phyloP scores from a whole-genome alignment of 2,113 vertebrate species.

The Jaculus jaculus region DNA sequence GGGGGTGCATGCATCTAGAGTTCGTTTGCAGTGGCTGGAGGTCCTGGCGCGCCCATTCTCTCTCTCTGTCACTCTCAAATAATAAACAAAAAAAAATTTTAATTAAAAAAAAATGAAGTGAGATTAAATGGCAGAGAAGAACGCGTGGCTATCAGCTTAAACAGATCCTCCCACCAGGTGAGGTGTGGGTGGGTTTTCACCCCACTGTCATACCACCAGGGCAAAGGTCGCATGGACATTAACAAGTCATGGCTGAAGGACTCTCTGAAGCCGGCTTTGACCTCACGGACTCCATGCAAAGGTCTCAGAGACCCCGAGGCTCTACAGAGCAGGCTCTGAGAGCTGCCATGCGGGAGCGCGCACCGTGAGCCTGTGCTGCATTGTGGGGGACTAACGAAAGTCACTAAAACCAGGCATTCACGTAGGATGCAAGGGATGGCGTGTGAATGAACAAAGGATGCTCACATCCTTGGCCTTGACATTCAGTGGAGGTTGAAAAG shows the following conservation, averaged over 20 bases:
- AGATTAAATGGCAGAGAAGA: background rate
- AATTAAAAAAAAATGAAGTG: background rate
- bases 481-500: background rate
- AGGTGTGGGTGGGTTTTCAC: background rate
- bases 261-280: background rate
- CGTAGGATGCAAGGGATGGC: background rate
- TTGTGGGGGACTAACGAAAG: accelerated
- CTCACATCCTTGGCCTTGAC: background rate
- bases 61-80: too few relatives aligned
- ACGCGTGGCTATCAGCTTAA: accelerated
- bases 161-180: background rate
- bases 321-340: background rate
- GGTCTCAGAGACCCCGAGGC: background rate
- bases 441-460: background rate
- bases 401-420: accelerated
- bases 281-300: background rate
- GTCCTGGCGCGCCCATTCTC: too few relatives aligned
- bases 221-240: background rate
- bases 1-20: too few relatives aligned
- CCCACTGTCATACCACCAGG: accelerated
- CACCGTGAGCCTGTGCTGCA: background rate
- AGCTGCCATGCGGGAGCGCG: background rate
- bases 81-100: background rate
- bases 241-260: background rate
- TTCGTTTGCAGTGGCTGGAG: too few relatives aligned